Evolutionary conservation across 2,888 invertebrate genomes (phyloP).

Genomic region (Limnephilus lunatus): DNA sequence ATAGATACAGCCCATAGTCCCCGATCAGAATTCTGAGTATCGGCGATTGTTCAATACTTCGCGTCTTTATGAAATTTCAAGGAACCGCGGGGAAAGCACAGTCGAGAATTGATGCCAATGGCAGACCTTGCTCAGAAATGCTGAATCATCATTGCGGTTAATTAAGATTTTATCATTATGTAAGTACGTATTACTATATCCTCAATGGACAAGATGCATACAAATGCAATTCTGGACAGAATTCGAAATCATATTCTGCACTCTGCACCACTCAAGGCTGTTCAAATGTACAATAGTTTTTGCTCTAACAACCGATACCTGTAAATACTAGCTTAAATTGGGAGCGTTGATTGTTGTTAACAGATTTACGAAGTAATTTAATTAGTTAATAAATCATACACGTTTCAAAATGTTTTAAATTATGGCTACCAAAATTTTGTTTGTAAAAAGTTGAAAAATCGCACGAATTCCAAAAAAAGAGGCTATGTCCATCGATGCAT

Average conservation of each 20-base stretch:
- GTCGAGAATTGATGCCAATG: slow-evolving; percentile 25
- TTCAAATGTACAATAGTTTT: neutral
- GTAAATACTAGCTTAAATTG: neutral
- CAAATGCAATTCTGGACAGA: neutral
- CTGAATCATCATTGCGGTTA: neutral
- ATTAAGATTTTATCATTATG: neutral
- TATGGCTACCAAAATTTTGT: neutral
- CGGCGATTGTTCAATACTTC: neutral
- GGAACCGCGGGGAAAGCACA: slow-evolving; percentile 20
- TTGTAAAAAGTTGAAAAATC: neutral
- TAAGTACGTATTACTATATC: neutral
- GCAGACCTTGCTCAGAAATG: slow-evolving; percentile 9
- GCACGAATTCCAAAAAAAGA: no score
- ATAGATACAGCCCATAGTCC: neutral
- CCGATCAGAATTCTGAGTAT: neutral
- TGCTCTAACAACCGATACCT: neutral
- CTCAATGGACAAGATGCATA: neutral
- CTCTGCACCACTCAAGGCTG: neutral
- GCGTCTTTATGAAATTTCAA: slow-evolving; percentile 9
- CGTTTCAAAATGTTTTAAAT: no score
- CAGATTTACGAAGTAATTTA: neutral
- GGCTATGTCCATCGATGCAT: no score
- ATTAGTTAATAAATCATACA: no score
- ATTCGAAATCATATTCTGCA: neutral
- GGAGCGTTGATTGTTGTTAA: neutral